A percentile compares a stretch with the other conserved stretches of the same genome.
phyloP scores from a whole-genome alignment of 2,797 vertebrate genomes.

The Borostomias antarcticus region DNA sequence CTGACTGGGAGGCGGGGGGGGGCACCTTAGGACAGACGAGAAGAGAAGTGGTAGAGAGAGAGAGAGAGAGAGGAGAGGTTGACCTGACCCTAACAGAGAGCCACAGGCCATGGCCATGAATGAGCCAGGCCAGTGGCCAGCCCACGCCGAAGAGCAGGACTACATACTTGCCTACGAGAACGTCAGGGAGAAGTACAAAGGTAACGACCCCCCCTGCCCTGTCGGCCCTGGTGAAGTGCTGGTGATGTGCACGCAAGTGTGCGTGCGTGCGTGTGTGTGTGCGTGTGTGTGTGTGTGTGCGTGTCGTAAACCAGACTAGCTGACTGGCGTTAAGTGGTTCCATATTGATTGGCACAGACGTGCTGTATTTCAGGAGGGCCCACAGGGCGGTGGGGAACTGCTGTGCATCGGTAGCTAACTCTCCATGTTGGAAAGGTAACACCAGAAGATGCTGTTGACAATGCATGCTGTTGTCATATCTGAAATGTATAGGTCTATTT shows the following conservation, averaged over 20 bases:
- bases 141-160: conserved; percentile 84
- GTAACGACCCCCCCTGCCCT: conserved; percentile 61
- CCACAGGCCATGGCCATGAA: conserved; percentile 65
- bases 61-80: conserved; percentile 26
- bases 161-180: conserved; percentile 92
- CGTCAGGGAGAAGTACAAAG: conserved; percentile 93
- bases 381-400: conserved; percentile 3
- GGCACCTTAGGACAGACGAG: conserved; percentile 13
- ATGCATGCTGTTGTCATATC: not conserved
- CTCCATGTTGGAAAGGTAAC: not conserved
- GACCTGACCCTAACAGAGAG: conserved; percentile 36
- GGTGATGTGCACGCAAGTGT: too few relatives aligned
- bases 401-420: not conserved
- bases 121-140: conserved; percentile 68
- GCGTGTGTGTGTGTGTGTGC: conserved; percentile 11
- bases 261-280: conserved; percentile 14
- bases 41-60: conserved; percentile 39
- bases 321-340: conserved; percentile 41
- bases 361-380: conserved; percentile 6
- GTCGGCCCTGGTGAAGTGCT: conserved; percentile 11
- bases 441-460: not conserved
- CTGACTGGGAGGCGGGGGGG: conserved; percentile 28
- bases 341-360: conserved; percentile 43
- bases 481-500: not conserved
- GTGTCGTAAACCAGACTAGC: conserved; percentile 21